These are phyloP conservation scores for Fratercula arctica DNA, from an alignment of 2,797 vertebrate genomes.

Conservation along the genomic window DNA sequence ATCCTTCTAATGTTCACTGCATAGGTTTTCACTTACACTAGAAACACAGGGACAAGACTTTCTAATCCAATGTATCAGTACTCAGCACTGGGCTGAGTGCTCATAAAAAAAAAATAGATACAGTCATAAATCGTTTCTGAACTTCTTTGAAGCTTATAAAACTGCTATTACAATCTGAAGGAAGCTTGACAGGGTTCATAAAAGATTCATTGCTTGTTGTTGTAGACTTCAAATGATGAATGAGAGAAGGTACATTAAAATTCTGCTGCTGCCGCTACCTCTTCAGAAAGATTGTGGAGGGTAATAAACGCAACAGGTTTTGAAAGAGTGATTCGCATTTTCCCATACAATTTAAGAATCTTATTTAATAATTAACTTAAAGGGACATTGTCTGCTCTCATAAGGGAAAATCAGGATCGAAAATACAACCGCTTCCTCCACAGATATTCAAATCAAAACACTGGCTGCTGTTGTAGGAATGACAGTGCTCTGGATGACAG, in stretches of 20 bases:
- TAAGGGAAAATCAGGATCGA: not conserved
- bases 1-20: not conserved
- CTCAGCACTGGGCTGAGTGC: not conserved
- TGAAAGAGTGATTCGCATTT: conserved; percentile 7
- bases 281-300: conserved; percentile 10
- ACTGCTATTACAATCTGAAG: not conserved
- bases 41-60: not conserved
- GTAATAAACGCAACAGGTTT: conserved; percentile 20
- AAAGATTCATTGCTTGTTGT: conserved; percentile 2
- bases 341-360: not conserved
- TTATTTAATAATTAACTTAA: not conserved
- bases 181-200: conserved; percentile 32
- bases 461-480: not conserved
- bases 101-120: not conserved
- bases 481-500: not conserved
- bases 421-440: not conserved
- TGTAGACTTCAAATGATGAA: conserved; percentile 33
- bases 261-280: not conserved
- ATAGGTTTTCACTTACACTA: not conserved
- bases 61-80: not conserved
- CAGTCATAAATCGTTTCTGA: not conserved
- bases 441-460: not conserved
- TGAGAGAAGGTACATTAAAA: conserved; percentile 35
- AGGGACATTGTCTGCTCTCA: not conserved
- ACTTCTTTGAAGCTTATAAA: conserved; percentile 7